Evolutionary conservation across 2,888 invertebrate species (phyloP).

Genomic region (Papilio protenor): DNA sequence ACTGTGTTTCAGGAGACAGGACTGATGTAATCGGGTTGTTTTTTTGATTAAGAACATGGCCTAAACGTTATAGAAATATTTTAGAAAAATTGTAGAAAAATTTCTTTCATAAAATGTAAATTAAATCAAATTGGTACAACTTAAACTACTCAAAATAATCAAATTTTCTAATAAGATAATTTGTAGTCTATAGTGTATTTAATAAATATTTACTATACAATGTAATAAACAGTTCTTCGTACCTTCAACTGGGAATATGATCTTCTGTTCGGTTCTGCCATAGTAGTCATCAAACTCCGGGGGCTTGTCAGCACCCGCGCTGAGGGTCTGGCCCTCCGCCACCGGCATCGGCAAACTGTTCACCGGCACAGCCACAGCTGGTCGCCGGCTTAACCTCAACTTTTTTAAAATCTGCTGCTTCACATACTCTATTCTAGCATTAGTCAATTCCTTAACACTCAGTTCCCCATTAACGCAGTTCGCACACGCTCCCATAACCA

Average conservation of each 20-base stretch:
- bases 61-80: too few relatives aligned
- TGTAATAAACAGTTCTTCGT: slow-evolving; percentile 50
- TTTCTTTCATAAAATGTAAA: too few relatives aligned
- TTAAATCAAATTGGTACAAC: too few relatives aligned
- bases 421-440: slow-evolving; percentile 90
- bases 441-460: slow-evolving; percentile 84
- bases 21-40: too few relatives aligned
- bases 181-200: background rate
- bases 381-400: slow-evolving; percentile 89
- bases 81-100: too few relatives aligned
- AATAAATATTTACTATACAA: background rate
- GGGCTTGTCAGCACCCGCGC: slow-evolving; percentile 83
- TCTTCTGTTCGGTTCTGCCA: slow-evolving; percentile 92
- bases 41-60: too few relatives aligned
- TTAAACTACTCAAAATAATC: background rate
- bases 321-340: slow-evolving; percentile 88
- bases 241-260: slow-evolving; percentile 92
- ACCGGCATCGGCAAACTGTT: slow-evolving; percentile 90
- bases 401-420: slow-evolving; percentile 94
- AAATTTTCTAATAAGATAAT: background rate
- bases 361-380: slow-evolving; percentile 85
- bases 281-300: slow-evolving; percentile 90
- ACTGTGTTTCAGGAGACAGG: too few relatives aligned
- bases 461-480: slow-evolving; percentile 78
- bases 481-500: slow-evolving; percentile 68